A percentile compares a stretch with the other conserved stretches of the same genome.
Evolutionary conservation across 2,113 vertebrate species (phyloP).

Genomic region (Lanius ludovicianus): DNA sequence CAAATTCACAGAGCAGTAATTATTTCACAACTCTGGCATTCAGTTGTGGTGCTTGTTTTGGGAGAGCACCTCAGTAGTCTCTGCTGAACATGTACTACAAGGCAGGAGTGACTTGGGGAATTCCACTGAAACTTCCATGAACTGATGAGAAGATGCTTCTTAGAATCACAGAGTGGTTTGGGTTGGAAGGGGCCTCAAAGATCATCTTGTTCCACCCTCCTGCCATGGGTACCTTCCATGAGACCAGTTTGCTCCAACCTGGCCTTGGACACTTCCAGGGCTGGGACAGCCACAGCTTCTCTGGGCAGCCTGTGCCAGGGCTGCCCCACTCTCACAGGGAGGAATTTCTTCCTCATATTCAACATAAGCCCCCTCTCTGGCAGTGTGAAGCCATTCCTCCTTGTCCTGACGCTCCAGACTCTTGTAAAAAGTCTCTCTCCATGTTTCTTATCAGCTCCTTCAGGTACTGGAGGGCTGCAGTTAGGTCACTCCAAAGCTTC

Average conservation of each 20-base stretch:
- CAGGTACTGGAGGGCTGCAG: neutral
- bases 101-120: neutral
- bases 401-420: neutral
- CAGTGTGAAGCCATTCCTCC: neutral
- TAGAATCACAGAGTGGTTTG: neutral
- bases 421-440: neutral
- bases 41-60: neutral
- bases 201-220: neutral
- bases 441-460: neutral
- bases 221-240: neutral
- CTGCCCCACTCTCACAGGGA: neutral
- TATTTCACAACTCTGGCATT: slow-evolving; percentile 52
- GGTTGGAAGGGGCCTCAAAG: neutral
- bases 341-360: neutral
- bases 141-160: neutral
- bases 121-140: neutral
- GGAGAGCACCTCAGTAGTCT: neutral
- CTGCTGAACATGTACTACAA: neutral
- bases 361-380: neutral
- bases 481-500: neutral
- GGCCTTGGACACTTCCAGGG: neutral
- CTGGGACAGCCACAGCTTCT: neutral
- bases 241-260: neutral
- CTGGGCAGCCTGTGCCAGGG: neutral
- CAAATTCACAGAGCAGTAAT: slow-evolving; percentile 38